phyloP scores from a whole-genome alignment of 2,113 vertebrate species.

The Danio rerio region GRCz12tu NC_133176.1:7081001-7081500 shows the following conservation, averaged over 20 bases:
- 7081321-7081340: background rate
- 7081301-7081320: background rate
- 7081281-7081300: constrained; percentile 72
- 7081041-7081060: no score
- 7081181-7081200: constrained; percentile 97
- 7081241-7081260: constrained; percentile 93
- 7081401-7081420: constrained; percentile 26
- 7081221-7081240: constrained; percentile 93
- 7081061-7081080: no score
- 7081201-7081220: constrained; percentile 92
- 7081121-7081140: constrained; percentile 91
- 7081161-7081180: constrained; percentile 98
- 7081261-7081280: constrained; percentile 94
- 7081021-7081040: no score
- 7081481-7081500: constrained; percentile 21
- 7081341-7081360: background rate
- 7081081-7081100: background rate
- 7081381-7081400: constrained; percentile 9
- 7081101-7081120: constrained; percentile 57
- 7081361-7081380: constrained; percentile 26
- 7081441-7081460: constrained; percentile 26
- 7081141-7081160: constrained; percentile 91
- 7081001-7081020: no score
- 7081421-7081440: constrained; percentile 10
- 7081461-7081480: background rate